Base-by-base conservation (phyloP, 2,113 vertebrate species). In the Python bivittatus region DNA sequence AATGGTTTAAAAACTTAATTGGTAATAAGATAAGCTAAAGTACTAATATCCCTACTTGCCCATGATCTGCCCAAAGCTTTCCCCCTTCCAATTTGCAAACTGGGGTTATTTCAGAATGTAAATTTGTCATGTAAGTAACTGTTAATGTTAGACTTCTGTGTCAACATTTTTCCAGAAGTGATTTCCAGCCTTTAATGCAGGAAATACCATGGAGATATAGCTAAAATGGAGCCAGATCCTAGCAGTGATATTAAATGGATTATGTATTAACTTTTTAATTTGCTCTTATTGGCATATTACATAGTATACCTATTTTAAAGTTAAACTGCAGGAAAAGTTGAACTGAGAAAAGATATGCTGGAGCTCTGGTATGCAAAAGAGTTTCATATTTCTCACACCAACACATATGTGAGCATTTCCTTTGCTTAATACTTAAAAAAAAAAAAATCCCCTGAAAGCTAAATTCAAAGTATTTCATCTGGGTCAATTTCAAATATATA, bases 401-500 rank as follows among this genome's bases (percentile, higher is more conserved):
- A 33, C 38, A 20, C 38, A 57, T 54, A 48, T 53, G 25, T 4
- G 12, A 88, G 1, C 54, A 72, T 57, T 79, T 29, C 53, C 61
- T 42, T 53, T 27, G 25, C 10, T 17, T 38, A 15, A 57, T 44
- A 54, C 38, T 58, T 42, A 44, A n/a, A n/a, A n/a, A 64, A 64
- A 64, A 64, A 64, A 64, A n/a, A 12, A 10, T 4, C 54, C 91
- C 27, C 27, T 60, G 23, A 84, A 92, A 92, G 42, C 42, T 61
- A 84, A 61, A 89, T 89, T 84, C 85, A 64, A 52, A 20, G 25
- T n/a, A 88, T 92, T 92, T 86, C 87, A n/a, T 22, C 56, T 27
- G 7, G 68, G 56, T 52, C 72, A 17, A 52, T 88, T 89, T 84
- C 42, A 92, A 60, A 89, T 29, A 48, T 84, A 84, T 42, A 53